These are phyloP conservation scores for Manduca sexta DNA, from an alignment of 1,140 invertebrate genomes.

Conservation along the genomic window DNA sequence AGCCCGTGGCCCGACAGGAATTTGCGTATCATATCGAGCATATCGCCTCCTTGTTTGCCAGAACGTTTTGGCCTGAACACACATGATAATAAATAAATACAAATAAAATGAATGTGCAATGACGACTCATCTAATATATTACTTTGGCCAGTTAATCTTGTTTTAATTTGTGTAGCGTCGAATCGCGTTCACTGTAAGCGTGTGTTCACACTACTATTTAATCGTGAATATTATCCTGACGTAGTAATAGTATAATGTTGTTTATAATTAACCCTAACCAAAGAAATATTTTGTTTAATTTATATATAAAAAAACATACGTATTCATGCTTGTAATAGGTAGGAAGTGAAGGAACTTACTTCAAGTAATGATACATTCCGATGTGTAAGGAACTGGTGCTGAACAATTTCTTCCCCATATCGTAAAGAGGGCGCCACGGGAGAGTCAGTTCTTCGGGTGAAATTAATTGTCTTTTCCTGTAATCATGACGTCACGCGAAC, in stretches of 20 bases:
- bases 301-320: background rate
- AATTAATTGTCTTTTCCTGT: slow-evolving; percentile 85
- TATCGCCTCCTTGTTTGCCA: slow-evolving; percentile 30
- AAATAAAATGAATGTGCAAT: background rate
- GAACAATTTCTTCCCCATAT: slow-evolving; percentile 75
- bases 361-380: slow-evolving; percentile 77
- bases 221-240: too few species aligned
- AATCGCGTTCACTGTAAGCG: too few species aligned
- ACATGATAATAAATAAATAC: slow-evolving; percentile 21
- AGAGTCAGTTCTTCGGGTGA: slow-evolving; percentile 86
- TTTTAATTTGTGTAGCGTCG: too few species aligned
- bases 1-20: slow-evolving; percentile 53
- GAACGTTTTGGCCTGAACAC: slow-evolving; percentile 46
- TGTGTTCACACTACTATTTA: too few species aligned
- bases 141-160: too few species aligned
- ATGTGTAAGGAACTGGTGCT: slow-evolving; percentile 43
- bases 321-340: background rate
- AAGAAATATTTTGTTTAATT: too few species aligned
- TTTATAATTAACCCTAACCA: too few species aligned
- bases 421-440: slow-evolving; percentile 90
- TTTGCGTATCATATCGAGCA: slow-evolving; percentile 49
- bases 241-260: too few species aligned
- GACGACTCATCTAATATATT: too few species aligned
- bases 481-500: slow-evolving; percentile 8
- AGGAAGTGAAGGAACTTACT: slow-evolving; percentile 72